Conservation (phyloP, 2,888 invertebrate species). For the Eupelmus urozonus region DNA sequence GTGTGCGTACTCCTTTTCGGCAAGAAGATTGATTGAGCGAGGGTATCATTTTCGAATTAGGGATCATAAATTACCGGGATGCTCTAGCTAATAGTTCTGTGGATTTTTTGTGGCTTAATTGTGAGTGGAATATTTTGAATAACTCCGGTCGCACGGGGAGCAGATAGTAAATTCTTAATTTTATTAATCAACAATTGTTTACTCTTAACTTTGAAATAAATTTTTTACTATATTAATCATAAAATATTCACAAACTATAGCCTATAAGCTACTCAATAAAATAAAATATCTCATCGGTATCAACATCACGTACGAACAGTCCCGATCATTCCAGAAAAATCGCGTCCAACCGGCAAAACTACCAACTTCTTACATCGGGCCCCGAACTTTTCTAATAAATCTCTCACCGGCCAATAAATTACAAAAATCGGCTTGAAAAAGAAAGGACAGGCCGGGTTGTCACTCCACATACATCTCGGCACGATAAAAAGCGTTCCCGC, state of each 20-base stretch:
- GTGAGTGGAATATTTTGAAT: too few species aligned
- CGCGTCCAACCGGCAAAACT: neutral
- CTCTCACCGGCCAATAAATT: constrained; percentile 23
- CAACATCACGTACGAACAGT: too few species aligned
- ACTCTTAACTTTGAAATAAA: too few species aligned
- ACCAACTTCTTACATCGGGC: neutral
- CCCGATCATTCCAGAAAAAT: constrained; percentile 8
- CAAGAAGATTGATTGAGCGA: constrained; percentile 32
- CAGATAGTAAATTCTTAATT: too few species aligned
- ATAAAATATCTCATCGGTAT: too few species aligned
- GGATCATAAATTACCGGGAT: constrained; percentile 7
- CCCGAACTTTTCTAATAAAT: constrained; percentile 25
- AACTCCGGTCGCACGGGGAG: too few species aligned
- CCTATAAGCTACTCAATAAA: too few species aligned
- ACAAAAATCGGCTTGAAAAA: constrained; percentile 18
- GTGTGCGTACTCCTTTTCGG: constrained; percentile 11
- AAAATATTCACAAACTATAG: too few species aligned
- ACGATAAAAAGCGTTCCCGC: constrained; percentile 10
- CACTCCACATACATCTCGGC: constrained; percentile 20
- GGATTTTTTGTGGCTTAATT: too few species aligned
- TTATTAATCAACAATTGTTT: too few species aligned
- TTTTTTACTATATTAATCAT: too few species aligned
- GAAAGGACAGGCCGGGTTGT: neutral
- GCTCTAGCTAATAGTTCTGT: constrained; percentile 17
- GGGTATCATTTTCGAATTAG: constrained; percentile 35